Evolutionary conservation across 2,888 invertebrate genomes (phyloP), one percentile per base, ranked within the genome.

Genomic region (Brassicogethes aeneus): DNA sequence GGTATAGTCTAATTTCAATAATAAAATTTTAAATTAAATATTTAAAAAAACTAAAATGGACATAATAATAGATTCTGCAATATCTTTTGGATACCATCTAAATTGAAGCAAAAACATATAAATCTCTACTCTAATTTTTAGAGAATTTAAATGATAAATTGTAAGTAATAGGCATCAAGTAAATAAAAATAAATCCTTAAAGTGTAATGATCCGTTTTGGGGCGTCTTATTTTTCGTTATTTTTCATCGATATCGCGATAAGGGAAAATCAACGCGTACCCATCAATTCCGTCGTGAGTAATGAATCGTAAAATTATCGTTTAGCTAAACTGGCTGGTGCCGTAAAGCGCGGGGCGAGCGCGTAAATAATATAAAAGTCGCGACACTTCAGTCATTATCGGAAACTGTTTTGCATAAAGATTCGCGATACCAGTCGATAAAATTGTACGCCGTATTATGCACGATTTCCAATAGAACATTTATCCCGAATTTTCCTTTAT

Each of bases 351-450:
- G 51, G 52, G 53, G 54, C 60, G 60, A 60, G 59, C 60, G 61
- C 62, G 61, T 64, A 65, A 65, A 65, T 65, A 65, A 65, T 64
- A 62, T 56, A 65, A 65, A 61, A 61, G 61, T 64, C 60, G 59
- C 63, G 60, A 55, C 62, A 55, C 54, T 54, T 44, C 42, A 59
- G 59, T 64, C 65, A 66, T 66, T 66, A 66, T 65, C 64, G 66
- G 65, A 65, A 65, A 64, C 65, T 64, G 65, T 60, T 66, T 66
- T 66, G 64, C 65, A 66, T 66, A 66, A 65, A 66, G 65, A 67
- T 67, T 58, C 55, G 48, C 59, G 63, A 60, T 61, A 60, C 55
- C 54, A 54, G 54, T 51, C 58, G 60, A 61, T 60, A 60, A 57
- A 60, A 59, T 52, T 47, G 51, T 50, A 51, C 46, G 51, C 46